Evolutionary conservation across 1,140 invertebrate species (phyloP).

Genomic region (Lutraria rhynchaena): DNA sequence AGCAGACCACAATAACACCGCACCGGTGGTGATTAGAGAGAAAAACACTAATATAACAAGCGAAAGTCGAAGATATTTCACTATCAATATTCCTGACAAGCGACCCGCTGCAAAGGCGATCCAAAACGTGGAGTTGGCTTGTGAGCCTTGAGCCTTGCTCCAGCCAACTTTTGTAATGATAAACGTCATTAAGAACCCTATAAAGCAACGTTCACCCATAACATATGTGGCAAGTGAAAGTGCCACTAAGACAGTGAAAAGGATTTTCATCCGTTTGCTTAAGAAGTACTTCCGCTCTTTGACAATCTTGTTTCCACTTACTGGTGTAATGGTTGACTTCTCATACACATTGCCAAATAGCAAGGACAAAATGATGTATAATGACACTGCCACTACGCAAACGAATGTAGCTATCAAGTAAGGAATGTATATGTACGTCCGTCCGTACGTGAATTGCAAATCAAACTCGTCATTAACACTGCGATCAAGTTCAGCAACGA

Average conservation of each 20-base stretch:
- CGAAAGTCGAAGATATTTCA: constrained; percentile 4
- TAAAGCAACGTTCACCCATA: constrained; percentile 39
- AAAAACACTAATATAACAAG: constrained; percentile 33
- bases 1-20: constrained; percentile 21
- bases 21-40: not conserved
- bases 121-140: constrained; percentile 24
- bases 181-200: constrained; percentile 45
- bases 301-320: not conserved
- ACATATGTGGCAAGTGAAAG: constrained; percentile 22
- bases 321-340: too few relatives aligned
- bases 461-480: not conserved
- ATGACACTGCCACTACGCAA: not conserved
- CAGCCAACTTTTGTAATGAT: constrained; percentile 16
- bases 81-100: constrained; percentile 37
- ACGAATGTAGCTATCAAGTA: constrained; percentile 14
- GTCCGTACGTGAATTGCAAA: constrained; percentile 5
- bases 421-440: constrained; percentile 26
- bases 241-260: constrained; percentile 39
- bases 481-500: too few relatives aligned
- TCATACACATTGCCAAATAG: constrained; percentile 43
- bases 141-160: constrained; percentile 18
- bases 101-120: constrained; percentile 41
- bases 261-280: constrained; percentile 17
- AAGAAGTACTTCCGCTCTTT: constrained; percentile 3
- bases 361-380: not conserved